phyloP scores from a whole-genome alignment of 1,140 invertebrate species.

The Euura saliciscinereae region DNA sequence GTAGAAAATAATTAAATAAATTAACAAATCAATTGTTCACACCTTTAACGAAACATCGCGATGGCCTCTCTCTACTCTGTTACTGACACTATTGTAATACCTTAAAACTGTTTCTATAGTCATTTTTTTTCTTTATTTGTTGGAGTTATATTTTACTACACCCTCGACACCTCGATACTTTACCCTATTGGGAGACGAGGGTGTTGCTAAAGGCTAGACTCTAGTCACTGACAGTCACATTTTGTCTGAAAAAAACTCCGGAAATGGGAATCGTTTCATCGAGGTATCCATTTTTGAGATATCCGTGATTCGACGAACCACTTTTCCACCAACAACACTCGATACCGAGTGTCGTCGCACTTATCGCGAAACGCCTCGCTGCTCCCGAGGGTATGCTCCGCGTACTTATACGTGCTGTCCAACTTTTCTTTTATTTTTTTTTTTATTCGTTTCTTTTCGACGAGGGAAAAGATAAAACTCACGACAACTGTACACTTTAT shows the following conservation, averaged over 20 bases:
- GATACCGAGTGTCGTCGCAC: not conserved
- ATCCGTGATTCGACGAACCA: not conserved
- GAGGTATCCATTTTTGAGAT: too few relatives aligned
- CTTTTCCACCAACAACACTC: not conserved
- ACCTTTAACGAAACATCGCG: not conserved
- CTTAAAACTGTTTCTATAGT: too few relatives aligned
- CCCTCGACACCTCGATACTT: not conserved
- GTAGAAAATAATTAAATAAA: too few relatives aligned
- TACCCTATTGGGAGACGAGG: not conserved
- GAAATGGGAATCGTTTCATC: too few relatives aligned
- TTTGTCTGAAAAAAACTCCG: not conserved
- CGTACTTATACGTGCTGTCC: not conserved
- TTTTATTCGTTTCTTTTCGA: too few relatives aligned
- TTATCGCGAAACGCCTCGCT: not conserved
- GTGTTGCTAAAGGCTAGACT: not conserved
- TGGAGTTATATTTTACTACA: not conserved
- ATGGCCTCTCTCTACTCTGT: too few relatives aligned
- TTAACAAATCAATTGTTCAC: not conserved
- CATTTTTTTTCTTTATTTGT: not conserved
- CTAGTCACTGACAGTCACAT: not conserved
- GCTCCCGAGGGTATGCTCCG: not conserved
- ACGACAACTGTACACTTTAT: too few relatives aligned
- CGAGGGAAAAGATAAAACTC: too few relatives aligned
- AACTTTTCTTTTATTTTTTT: not conserved
- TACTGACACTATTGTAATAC: too few relatives aligned